Base-by-base conservation (phyloP, 2,888 invertebrate species). In the Reticulitermes lucifugus region DNA sequence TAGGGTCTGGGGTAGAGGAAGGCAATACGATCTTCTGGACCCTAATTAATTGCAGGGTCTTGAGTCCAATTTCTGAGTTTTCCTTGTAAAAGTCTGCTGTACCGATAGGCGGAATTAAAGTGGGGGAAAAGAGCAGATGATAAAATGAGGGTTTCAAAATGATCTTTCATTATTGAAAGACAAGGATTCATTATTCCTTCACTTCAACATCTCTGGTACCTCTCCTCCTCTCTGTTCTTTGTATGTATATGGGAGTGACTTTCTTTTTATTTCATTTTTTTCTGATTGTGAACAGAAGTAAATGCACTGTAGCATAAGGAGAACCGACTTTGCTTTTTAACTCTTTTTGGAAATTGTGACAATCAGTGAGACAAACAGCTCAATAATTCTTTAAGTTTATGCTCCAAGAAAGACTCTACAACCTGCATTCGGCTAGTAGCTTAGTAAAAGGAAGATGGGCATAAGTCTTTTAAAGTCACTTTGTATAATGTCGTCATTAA, bases 361-460 rank as follows among this genome's bases (percentile, higher is more conserved):
- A 41, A 73, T 10, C 14, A 41, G 41, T 12, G 46, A 46, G 22
- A 77, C 46, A 77, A 46, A 77, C 77, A 77, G 51, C 77, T 77
- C 77, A 77, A 51, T 77, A 77, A 77, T 77, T 77, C 77, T 77
- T n/a, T 46, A 46, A 77, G 77, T 77, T 77, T 77, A 77, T 77
- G 77, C 77, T n/a, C 22, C 46, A 22, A 77, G 77, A 77, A 77
- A 51, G 46, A n/a, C n/a, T 75, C 18, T 14, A 0, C 41, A 73
- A 41, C 73, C n/a, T 46, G 46, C 9, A 46, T 46, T 46, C 12
- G 46, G 12, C 46, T 9, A 46, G 46, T 46, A 1, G 12, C 46
- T 9, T 2, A 46, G 46, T 41, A 12, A 35, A 12, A 5, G 35
- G 41, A 73, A 73, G 41, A 73, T 41, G 73, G 73, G 73, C 73